Conservation (phyloP, 2,888 invertebrate species). For the Dermolepida albohirtum region DNA sequence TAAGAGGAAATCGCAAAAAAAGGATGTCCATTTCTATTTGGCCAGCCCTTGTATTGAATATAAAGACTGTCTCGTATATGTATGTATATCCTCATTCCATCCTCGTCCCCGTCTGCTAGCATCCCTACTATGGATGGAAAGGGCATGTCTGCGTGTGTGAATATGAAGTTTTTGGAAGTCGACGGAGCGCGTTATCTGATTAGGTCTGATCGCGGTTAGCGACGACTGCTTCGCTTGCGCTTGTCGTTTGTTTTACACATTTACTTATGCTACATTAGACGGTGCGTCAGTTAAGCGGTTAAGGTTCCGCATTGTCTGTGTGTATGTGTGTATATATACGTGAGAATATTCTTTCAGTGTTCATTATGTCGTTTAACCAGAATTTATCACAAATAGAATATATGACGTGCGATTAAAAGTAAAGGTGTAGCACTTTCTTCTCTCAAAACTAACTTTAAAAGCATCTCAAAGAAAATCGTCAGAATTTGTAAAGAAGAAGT, state of each 20-base stretch:
- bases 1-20: too few relatives aligned
- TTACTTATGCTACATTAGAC: conserved; percentile 58
- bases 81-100: conserved; percentile 25
- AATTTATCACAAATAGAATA: too few relatives aligned
- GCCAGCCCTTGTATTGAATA: background rate
- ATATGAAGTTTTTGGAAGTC: conserved; percentile 48
- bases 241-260: conserved; percentile 58
- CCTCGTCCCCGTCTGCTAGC: conserved; percentile 21
- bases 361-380: too few relatives aligned
- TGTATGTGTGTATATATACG: too few relatives aligned
- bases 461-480: too few relatives aligned
- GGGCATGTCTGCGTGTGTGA: conserved; percentile 28
- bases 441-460: too few relatives aligned
- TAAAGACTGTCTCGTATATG: background rate
- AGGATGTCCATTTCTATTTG: conserved; percentile 9
- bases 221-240: conserved; percentile 56
- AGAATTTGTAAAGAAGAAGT: too few relatives aligned
- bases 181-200: conserved; percentile 56
- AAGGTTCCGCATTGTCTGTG: conserved; percentile 47
- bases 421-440: too few relatives aligned
- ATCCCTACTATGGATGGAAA: background rate
- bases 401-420: too few relatives aligned
- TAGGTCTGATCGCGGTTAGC: conserved; percentile 56
- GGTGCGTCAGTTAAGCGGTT: conserved; percentile 54
- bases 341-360: too few relatives aligned